Conservation (phyloP, 1,140 invertebrate genomes). For the Pogonognathellus flavescens region DNA sequence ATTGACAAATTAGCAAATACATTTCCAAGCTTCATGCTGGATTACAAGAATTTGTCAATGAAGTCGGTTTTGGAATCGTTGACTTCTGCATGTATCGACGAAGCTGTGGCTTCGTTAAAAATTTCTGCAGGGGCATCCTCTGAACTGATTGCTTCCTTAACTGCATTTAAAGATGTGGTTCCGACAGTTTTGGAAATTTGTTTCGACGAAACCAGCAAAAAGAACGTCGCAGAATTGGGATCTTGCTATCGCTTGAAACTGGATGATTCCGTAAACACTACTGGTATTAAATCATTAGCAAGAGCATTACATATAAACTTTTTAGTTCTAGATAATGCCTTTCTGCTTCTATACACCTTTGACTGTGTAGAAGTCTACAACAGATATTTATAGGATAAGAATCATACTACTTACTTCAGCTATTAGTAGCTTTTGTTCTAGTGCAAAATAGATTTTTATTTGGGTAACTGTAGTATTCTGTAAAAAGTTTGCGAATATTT, state of each 20-base stretch:
- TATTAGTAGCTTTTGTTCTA: too few relatives aligned
- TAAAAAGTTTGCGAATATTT: too few relatives aligned
- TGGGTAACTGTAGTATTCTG: too few relatives aligned
- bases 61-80: neutral
- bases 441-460: too few relatives aligned
- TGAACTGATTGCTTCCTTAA: neutral
- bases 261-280: too few relatives aligned
- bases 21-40: slow-evolving; percentile 7
- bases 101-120: neutral
- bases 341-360: too few relatives aligned
- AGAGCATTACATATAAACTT: too few relatives aligned
- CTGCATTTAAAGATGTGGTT: neutral
- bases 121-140: neutral
- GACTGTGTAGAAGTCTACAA: too few relatives aligned
- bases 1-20: neutral
- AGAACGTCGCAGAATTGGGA: too few relatives aligned
- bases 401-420: too few relatives aligned
- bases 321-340: neutral
- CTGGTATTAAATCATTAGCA: too few relatives aligned
- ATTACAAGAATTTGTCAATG: neutral
- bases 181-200: neutral
- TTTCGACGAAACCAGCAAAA: neutral
- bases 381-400: too few relatives aligned
- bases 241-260: neutral
- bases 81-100: neutral